Evolutionary conservation across 2,113 vertebrate genomes (phyloP).

Genomic region (Chrysemys picta): DNA sequence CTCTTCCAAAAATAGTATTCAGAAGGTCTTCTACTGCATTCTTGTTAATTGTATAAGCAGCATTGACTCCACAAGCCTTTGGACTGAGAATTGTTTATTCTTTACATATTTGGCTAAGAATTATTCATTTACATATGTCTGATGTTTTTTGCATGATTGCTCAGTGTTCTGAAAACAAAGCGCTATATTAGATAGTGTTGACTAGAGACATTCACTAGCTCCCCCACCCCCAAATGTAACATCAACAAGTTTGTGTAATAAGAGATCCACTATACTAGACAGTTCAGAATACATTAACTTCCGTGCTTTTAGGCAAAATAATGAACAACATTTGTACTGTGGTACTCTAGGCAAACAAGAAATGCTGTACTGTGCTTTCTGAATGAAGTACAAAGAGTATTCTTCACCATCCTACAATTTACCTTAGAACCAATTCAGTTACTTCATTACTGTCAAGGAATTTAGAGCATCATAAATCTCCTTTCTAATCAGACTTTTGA

Average conservation of each 20-base stretch:
- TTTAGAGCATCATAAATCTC: neutral
- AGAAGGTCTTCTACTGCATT: slow-evolving; percentile 32
- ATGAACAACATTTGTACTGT: neutral
- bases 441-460: neutral
- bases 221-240: neutral
- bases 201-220: neutral
- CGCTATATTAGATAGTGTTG: neutral
- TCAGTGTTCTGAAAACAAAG: slow-evolving; percentile 35
- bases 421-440: neutral
- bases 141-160: slow-evolving; percentile 40
- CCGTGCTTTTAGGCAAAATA: slow-evolving; percentile 2
- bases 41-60: slow-evolving; percentile 63
- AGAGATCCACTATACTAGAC: neutral
- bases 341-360: neutral
- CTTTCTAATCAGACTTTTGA: neutral
- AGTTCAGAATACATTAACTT: slow-evolving; percentile 20
- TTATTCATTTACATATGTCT: slow-evolving; percentile 28
- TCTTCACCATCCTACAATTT: neutral
- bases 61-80: slow-evolving; percentile 27
- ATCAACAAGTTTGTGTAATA: slow-evolving; percentile 24
- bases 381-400: neutral
- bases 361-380: neutral
- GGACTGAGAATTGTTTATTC: slow-evolving; percentile 1
- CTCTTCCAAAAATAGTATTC: neutral
- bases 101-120: neutral